Percentiles rank a stretch among this genome's conserved stretches.
These are phyloP conservation scores for Oreocharis arfaki DNA, from an alignment of 2,113 vertebrate species.

Conservation along the genomic window DNA sequence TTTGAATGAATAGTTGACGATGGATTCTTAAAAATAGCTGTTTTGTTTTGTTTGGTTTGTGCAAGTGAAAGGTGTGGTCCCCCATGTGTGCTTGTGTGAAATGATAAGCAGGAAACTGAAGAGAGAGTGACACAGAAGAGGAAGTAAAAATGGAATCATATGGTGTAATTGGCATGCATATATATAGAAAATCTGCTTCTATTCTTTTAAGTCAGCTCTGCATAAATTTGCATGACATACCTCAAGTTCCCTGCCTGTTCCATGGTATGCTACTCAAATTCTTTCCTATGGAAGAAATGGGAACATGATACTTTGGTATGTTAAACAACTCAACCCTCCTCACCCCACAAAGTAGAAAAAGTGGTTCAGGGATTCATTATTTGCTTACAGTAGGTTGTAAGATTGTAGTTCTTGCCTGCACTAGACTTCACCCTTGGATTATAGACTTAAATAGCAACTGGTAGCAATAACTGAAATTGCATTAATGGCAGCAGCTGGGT, in stretches of 20 bases:
- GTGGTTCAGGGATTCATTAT: neutral
- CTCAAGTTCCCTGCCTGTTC: slow-evolving; percentile 21
- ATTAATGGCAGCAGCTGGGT: neutral
- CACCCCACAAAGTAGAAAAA: neutral
- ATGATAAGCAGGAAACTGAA: slow-evolving; percentile 14
- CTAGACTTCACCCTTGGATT: neutral
- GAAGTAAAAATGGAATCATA: slow-evolving; percentile 44
- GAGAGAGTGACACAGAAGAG: neutral
- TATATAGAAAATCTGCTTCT: slow-evolving; percentile 47
- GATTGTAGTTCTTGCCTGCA: neutral
- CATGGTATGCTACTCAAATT: neutral
- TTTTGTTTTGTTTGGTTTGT: slow-evolving; percentile 24
- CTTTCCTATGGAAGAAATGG: slow-evolving; percentile 8
- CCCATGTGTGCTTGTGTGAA: slow-evolving; percentile 29
- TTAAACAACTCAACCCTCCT: neutral
- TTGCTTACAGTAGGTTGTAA: neutral
- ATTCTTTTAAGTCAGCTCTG: slow-evolving; percentile 44
- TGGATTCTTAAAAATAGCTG: neutral
- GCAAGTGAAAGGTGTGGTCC: slow-evolving; percentile 22
- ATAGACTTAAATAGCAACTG: neutral
- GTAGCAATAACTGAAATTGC: neutral
- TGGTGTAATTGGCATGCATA: slow-evolving; percentile 2
- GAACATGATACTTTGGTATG: neutral
- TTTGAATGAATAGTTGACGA: slow-evolving; percentile 1
- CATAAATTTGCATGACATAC: slow-evolving; percentile 44